phyloP scores from a whole-genome alignment of 2,888 invertebrate genomes.

The Imbricaverruca yamaguchii region DNA sequence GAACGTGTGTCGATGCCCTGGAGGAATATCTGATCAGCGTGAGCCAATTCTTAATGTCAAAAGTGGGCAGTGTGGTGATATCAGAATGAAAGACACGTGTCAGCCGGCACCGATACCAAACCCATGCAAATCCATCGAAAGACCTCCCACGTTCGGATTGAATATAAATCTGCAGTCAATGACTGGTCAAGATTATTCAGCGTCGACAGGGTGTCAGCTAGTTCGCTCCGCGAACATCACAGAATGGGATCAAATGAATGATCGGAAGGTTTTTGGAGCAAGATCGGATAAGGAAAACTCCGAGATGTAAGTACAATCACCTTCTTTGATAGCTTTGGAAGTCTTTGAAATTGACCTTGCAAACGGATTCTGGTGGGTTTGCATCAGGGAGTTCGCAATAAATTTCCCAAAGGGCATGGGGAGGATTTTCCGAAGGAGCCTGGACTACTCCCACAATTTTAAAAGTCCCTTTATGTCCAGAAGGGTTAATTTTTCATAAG shows the following conservation, averaged over 20 bases:
- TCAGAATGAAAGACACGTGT: background rate
- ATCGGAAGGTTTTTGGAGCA: constrained; percentile 2
- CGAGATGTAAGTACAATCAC: background rate
- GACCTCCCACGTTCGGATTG: background rate
- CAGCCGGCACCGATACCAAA: background rate
- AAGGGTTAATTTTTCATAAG: too few relatives aligned
- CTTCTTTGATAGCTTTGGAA: too few relatives aligned
- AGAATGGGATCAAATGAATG: constrained; percentile 19
- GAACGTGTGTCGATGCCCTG: background rate
- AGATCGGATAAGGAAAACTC: constrained; percentile 12
- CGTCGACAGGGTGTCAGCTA: constrained; percentile 1
- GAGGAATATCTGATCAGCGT: background rate
- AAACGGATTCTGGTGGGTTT: too few relatives aligned
- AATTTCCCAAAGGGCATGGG: background rate
- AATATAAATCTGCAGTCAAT: background rate
- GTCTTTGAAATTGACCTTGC: too few relatives aligned
- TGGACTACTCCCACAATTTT: too few relatives aligned
- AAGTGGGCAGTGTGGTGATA: background rate
- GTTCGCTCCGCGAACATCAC: background rate
- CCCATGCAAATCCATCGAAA: constrained; percentile 1
- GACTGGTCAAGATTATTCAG: constrained; percentile 10
- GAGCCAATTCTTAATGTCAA: background rate
- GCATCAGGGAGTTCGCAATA: too few relatives aligned
- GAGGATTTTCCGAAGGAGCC: too few relatives aligned
- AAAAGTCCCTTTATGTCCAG: too few relatives aligned